Conservation (phyloP, 2,888 invertebrate genomes). For the Perizoma flavofasciatum region DNA sequence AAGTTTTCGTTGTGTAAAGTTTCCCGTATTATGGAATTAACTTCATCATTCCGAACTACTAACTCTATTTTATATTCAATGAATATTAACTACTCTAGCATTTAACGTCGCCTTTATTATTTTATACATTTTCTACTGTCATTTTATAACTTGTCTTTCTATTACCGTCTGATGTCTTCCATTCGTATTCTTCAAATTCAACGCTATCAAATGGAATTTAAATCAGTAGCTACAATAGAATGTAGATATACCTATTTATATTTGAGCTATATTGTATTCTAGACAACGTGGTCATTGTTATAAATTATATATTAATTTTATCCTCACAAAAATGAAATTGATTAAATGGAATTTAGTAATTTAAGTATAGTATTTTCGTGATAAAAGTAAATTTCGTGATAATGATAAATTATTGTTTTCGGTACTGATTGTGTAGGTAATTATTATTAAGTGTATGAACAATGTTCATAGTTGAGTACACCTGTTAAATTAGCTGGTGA, state of each 20-base stretch:
- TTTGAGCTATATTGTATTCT: constrained; percentile 32
- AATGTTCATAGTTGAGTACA: constrained; percentile 81
- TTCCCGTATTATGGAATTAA: constrained; percentile 50
- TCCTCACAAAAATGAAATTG: constrained; percentile 60
- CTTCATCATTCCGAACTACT: constrained; percentile 60
- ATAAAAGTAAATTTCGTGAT: constrained; percentile 82
- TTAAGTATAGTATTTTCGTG: constrained; percentile 80
- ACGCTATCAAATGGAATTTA: constrained; percentile 45
- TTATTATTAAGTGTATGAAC: constrained; percentile 80
- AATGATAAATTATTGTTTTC: constrained; percentile 77
- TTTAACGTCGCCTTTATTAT: constrained; percentile 49
- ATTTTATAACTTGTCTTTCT: constrained; percentile 35
- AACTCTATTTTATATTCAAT: constrained; percentile 50
- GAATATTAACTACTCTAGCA: constrained; percentile 44
- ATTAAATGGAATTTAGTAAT: constrained; percentile 80
- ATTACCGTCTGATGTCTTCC: constrained; percentile 60
- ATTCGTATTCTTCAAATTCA: constrained; percentile 49
- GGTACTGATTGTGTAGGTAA: constrained; percentile 74
- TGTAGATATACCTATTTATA: too few species aligned
- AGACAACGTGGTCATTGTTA: constrained; percentile 48
- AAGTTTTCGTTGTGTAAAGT: constrained; percentile 56
- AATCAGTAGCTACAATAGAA: constrained; percentile 50
- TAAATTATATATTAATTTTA: constrained; percentile 45
- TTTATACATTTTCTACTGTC: constrained; percentile 46
- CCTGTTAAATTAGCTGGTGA: constrained; percentile 81